phyloP scores from a whole-genome alignment of 2,113 vertebrate species.

The Pogona vitticeps region DNA sequence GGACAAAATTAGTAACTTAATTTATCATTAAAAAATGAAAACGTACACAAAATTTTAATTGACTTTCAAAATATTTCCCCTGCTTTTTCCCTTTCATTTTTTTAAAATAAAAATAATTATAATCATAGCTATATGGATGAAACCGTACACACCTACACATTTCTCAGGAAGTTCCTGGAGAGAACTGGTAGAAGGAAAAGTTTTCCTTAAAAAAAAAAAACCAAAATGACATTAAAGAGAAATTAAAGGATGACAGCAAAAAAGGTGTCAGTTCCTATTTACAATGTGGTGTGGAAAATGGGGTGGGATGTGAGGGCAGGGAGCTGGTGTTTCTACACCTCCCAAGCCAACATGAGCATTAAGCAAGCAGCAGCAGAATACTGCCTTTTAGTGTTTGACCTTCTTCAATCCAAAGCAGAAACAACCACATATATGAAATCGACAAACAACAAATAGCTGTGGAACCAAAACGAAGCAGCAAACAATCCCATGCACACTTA shows the following conservation, averaged over 20 bases:
- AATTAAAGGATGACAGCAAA: neutral
- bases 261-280: slow-evolving; percentile 57
- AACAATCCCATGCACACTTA: neutral
- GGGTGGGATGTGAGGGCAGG: slow-evolving; percentile 57
- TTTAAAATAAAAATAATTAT: slow-evolving; percentile 72
- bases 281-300: slow-evolving; percentile 51
- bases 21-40: slow-evolving; percentile 99
- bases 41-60: slow-evolving; percentile 96
- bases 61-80: slow-evolving; percentile 92
- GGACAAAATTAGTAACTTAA: slow-evolving; percentile 99
- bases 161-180: slow-evolving; percentile 72
- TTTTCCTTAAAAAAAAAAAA: slow-evolving; percentile 72
- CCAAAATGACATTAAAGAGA: slow-evolving; percentile 67
- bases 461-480: slow-evolving; percentile 72
- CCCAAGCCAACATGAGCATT: slow-evolving; percentile 33
- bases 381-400: slow-evolving; percentile 63
- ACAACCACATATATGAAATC: slow-evolving; percentile 63
- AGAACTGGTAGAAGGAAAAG: slow-evolving; percentile 72
- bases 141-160: slow-evolving; percentile 66
- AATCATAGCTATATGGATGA: slow-evolving; percentile 69
- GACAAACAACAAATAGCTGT: slow-evolving; percentile 67
- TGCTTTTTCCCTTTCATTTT: slow-evolving; percentile 82
- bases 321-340: slow-evolving; percentile 17
- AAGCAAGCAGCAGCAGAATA: slow-evolving; percentile 51
- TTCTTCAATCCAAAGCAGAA: slow-evolving; percentile 60